Evolutionary conservation across 92 coral and sea anemone species (phyloP).

Genomic region (Phenganax subtilis): DNA sequence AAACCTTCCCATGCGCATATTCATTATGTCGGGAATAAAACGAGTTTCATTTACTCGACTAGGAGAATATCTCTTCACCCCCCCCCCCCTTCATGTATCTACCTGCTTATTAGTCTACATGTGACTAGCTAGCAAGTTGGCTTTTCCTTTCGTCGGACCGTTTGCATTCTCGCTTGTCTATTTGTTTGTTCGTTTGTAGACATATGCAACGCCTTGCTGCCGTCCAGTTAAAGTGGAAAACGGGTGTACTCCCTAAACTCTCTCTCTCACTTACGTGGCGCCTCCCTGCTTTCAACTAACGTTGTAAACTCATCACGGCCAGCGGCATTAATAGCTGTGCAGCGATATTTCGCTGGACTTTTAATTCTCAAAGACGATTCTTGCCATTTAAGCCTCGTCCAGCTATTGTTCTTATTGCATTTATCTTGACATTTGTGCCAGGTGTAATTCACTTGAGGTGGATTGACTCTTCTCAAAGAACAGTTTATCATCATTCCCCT

Average conservation of each 20-base stretch:
- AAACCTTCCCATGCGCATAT: too few species aligned
- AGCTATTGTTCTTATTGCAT: neutral
- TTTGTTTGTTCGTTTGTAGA: too few species aligned
- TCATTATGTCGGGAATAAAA: too few species aligned
- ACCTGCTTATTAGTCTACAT: too few species aligned
- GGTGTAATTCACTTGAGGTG: slow-evolving; percentile 4
- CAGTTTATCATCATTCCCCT: slow-evolving; percentile 18
- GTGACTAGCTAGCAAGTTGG: too few species aligned
- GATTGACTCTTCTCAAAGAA: slow-evolving; percentile 2
- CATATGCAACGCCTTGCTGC: too few species aligned
- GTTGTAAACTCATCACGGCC: neutral
- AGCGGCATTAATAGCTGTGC: neutral
- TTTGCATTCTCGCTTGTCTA: too few species aligned
- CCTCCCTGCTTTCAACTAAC: neutral
- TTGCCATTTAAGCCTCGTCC: neutral
- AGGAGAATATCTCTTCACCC: too few species aligned
- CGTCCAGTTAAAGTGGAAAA: too few species aligned
- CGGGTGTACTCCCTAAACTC: neutral
- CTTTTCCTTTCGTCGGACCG: too few species aligned
- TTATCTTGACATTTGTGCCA: slow-evolving; percentile 11
- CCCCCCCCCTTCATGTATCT: too few species aligned
- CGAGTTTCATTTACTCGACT: too few species aligned
- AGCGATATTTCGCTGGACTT: neutral
- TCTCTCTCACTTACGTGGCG: neutral
- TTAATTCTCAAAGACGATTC: neutral